Evolutionary conservation across 2,797 vertebrate species (phyloP).

Genomic region (Peromyscus attwateri): DNA sequence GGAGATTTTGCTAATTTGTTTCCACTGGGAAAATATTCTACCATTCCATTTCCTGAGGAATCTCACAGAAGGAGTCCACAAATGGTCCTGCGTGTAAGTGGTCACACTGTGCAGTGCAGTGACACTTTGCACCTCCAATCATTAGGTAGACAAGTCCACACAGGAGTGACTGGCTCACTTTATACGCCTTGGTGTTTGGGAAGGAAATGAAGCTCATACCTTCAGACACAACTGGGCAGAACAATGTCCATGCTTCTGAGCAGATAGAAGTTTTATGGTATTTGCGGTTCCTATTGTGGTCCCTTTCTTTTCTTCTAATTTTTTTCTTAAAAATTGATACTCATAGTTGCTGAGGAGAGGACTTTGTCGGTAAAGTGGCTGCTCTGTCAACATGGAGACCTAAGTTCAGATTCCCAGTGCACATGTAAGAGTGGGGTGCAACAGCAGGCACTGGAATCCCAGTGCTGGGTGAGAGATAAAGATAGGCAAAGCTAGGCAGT

Average conservation of each 20-base stretch:
- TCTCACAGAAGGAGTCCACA: not conserved
- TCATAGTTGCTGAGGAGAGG: not conserved
- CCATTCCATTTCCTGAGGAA: not conserved
- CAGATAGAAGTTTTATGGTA: not conserved
- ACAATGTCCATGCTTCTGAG: not conserved
- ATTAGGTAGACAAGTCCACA: not conserved
- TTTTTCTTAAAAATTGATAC: not conserved
- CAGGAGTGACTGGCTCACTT: not conserved
- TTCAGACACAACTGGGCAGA: not conserved
- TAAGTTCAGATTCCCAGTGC: not conserved
- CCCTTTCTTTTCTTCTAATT: conserved; percentile 3
- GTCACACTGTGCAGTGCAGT: not conserved
- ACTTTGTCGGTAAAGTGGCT: not conserved
- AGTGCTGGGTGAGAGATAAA: not conserved
- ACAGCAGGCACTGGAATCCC: not conserved
- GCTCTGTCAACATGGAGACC: not conserved
- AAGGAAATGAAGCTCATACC: not conserved
- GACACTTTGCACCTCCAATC: not conserved
- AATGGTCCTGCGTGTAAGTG: not conserved
- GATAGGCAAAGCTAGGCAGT: accelerated
- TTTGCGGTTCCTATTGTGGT: not conserved
- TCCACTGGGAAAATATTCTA: not conserved
- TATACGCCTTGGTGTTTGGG: not conserved
- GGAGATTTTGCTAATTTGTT: conserved; percentile 17
- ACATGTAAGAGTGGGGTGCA: not conserved